Base-by-base conservation (phyloP, 92 coral and sea anemone genomes). In the Blastomussa wellsi region DNA sequence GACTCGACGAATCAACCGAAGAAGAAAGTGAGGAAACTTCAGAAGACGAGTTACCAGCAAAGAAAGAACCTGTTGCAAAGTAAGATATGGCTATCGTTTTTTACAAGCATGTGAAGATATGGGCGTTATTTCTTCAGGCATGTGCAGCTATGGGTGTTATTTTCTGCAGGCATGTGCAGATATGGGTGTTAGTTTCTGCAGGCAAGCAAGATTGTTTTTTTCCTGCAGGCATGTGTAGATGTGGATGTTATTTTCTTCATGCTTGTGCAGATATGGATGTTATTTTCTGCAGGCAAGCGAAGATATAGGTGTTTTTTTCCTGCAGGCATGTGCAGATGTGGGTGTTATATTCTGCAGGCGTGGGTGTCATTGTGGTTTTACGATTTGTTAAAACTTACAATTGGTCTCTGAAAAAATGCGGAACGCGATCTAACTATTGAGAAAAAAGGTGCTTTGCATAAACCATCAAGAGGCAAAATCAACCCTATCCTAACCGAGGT, bases 11-110 rank as follows among this genome's bases (percentile, higher is more conserved):
- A 33, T 84, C 83, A 48, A 82, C 89, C 24, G 92, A 60, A 5
- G 90, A 78, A 57, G 85, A 86, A 48, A 88, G 88, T 28, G 87
- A 76, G 35, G 87, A 70, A 77, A 69, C 83, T 6, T 87, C 92
- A 29, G 90, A 86, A 32, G 90, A 90, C 28, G 88, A 74, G 47
- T n/a, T 57, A 7, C 79, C 84, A 53, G 33, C 84, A 1, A 81
- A 81, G 77, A 32, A 81, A 47, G 85, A 67, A 70, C 48, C 64
- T 42, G 32, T 66, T 4, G 35, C 65, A 49, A 70, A 17, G 85
- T 81, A 81, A 32, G 85, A 39, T 39, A 41, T 31, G 29, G 68
- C 2, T 57, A 9, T 20, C 22, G 5, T 20, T 57, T 57, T 5
- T 26, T 22, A 0, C 29, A 57, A n/a, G n/a, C n/a, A n/a, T n/a